Conservation (phyloP, 2,888 invertebrate species). For the Hipparchia semele region DNA sequence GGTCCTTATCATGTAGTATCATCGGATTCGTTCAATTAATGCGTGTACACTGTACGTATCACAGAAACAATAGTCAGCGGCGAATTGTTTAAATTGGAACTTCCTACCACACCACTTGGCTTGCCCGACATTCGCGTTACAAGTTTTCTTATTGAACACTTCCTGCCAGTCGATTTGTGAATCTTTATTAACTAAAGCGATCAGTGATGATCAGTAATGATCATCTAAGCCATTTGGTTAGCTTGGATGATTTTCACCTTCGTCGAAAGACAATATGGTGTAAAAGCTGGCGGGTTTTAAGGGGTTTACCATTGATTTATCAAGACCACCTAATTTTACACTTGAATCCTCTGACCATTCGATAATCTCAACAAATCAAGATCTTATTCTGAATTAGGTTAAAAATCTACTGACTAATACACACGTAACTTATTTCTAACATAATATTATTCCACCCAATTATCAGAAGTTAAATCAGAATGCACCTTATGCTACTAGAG, state of each 20-base stretch:
- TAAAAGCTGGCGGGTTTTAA: too few species aligned
- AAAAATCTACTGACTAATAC: not conserved
- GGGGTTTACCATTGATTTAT: too few species aligned
- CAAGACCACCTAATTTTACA: too few species aligned
- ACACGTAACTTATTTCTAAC: not conserved
- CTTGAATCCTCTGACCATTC: too few species aligned
- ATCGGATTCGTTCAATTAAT: not conserved
- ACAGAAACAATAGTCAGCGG: conserved; percentile 53
- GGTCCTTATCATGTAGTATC: not conserved
- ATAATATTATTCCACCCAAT: not conserved
- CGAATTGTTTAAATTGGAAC: conserved; percentile 71
- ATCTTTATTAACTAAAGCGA: conserved; percentile 1
- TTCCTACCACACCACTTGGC: conserved; percentile 52
- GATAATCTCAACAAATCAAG: too few species aligned
- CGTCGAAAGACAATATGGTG: too few species aligned
- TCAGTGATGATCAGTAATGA: not conserved
- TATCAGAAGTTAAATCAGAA: not conserved
- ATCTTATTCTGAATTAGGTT: not conserved
- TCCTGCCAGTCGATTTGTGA: conserved; percentile 3
- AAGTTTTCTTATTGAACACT: conserved; percentile 6
- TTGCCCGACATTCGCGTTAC: conserved; percentile 16
- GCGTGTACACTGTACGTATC: conserved; percentile 3
- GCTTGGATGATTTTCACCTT: too few species aligned
- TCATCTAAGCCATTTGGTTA: too few species aligned
- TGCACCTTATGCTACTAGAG: not conserved